Percentiles rank a stretch among this genome's conserved stretches.
Evolutionary conservation across 2,888 invertebrate genomes (phyloP).

Genomic region (Mellilla xanthometata): DNA sequence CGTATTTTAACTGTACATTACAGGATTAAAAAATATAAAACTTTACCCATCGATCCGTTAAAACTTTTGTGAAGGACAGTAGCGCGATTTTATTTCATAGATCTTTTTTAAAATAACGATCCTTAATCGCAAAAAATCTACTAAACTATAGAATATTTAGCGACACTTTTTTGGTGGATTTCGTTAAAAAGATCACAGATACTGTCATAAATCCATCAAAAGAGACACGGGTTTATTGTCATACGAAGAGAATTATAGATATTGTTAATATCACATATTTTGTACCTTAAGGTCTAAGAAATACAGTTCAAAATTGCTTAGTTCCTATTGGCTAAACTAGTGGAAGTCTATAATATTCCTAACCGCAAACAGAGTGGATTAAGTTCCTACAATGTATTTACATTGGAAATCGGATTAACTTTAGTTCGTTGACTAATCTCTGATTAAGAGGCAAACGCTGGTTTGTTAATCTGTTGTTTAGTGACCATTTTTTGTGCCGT

Average conservation of each 20-base stretch:
- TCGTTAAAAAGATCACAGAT: slow-evolving; percentile 34
- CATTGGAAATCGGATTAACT: slow-evolving; percentile 71
- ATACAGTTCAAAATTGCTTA: too few species aligned
- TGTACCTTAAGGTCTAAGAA: too few species aligned
- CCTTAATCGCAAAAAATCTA: slow-evolving; percentile 18
- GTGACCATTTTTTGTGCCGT: slow-evolving; percentile 46
- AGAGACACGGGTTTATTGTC: slow-evolving; percentile 44
- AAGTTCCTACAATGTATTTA: slow-evolving; percentile 59
- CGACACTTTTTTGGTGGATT: slow-evolving; percentile 22
- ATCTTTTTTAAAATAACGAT: slow-evolving; percentile 15
- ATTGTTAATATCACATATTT: too few species aligned
- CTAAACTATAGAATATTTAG: slow-evolving; percentile 13
- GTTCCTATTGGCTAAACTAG: too few species aligned
- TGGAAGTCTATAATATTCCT: background rate
- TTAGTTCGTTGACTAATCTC: slow-evolving; percentile 51
- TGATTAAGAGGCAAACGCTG: slow-evolving; percentile 49
- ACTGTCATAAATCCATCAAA: slow-evolving; percentile 54
- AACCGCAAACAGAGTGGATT: slow-evolving; percentile 58
- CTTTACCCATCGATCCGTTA: slow-evolving; percentile 17
- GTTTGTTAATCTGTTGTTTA: slow-evolving; percentile 42
- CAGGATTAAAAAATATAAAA: slow-evolving; percentile 1
- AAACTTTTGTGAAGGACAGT: slow-evolving; percentile 24
- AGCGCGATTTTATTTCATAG: slow-evolving; percentile 24
- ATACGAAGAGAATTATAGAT: background rate
- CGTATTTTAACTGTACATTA: slow-evolving; percentile 7